Base-by-base conservation (phyloP, 2,797 vertebrate species). In the Myotis daubentonii region DNA sequence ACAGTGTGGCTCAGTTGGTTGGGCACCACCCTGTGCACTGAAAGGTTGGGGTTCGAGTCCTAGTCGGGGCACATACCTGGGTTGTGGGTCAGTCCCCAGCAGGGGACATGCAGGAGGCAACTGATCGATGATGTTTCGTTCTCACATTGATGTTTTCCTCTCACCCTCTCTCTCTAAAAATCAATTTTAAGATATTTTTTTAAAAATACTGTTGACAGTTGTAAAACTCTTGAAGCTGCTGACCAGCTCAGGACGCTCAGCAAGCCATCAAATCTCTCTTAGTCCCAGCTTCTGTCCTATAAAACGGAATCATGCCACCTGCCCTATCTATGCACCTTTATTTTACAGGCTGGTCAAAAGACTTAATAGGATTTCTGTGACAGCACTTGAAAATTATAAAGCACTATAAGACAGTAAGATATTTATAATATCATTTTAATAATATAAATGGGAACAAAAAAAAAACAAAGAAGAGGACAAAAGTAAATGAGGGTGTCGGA, bases 341-440 rank as follows among this genome's bases (percentile, higher is more conserved):
- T 30, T 10, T 71, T 62, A 53, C 10, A 30, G 33, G 33, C 55
- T 62, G 9, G 19, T 74, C 76, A 72, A 84, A 86, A 94, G 71
- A 8, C 30, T 51, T 71, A 74, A 82, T 25, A 49, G 78, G 33
- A 47, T 23, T 87, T 87, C 62, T 79, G n/a, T 51, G 41, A 84
- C 86, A 66, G 20, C 55, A 66, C 0, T 36, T 15, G 70, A 92
- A 72, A 93, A 83, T 55, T 68, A 57, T 71, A 51, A 91, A 51
- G 23, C 9, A 53, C 36, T 44, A 11, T 16, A 78, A 66, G 57
- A 20, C 74, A 62, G 25, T 49, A 93, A 72, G 41, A 44, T 51
- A 47, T 44, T 66, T 92, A 75, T 93, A 70, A 55, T 75, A 78
- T 62, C 44, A 68, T 49, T 86, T 78, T 74, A 91, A 83, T 70